Evolutionary conservation across 2,113 vertebrate genomes (phyloP).

Genomic region (Mionectes macconnelli): DNA sequence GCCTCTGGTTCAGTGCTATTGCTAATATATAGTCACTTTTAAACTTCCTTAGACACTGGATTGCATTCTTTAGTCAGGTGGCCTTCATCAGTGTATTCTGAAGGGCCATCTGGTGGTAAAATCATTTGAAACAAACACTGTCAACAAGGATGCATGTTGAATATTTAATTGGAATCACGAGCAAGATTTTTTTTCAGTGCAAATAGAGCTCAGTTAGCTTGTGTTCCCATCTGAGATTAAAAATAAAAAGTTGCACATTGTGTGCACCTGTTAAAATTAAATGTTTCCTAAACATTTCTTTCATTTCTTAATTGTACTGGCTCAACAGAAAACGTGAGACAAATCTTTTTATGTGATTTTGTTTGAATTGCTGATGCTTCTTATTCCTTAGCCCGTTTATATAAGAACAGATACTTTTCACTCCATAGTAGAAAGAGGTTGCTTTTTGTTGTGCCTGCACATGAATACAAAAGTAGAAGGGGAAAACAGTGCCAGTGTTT

Average conservation of each 20-base stretch:
- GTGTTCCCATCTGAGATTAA: background rate
- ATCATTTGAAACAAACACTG: constrained; percentile 42
- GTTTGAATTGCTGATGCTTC: background rate
- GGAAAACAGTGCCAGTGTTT: background rate
- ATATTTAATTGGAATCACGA: constrained; percentile 39
- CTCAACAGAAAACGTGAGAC: background rate
- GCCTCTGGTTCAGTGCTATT: background rate
- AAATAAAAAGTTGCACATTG: background rate
- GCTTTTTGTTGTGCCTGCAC: background rate
- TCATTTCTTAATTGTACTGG: background rate
- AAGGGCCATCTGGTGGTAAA: constrained; percentile 52
- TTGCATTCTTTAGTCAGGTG: constrained; percentile 50
- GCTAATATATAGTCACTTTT: background rate
- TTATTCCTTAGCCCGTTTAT: background rate
- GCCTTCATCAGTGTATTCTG: constrained; percentile 29
- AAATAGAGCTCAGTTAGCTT: background rate
- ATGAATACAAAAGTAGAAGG: background rate
- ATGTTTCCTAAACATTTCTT: constrained; percentile 29
- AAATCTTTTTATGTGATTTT: background rate
- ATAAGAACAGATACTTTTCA: background rate
- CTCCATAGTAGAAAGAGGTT: background rate
- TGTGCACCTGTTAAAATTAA: constrained; percentile 51
- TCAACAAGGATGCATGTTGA: constrained; percentile 30
- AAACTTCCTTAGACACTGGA: background rate
- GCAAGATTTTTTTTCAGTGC: background rate